Base-by-base conservation (phyloP, 2,797 vertebrate genomes). In the Rhinophrynus dorsalis region DNA sequence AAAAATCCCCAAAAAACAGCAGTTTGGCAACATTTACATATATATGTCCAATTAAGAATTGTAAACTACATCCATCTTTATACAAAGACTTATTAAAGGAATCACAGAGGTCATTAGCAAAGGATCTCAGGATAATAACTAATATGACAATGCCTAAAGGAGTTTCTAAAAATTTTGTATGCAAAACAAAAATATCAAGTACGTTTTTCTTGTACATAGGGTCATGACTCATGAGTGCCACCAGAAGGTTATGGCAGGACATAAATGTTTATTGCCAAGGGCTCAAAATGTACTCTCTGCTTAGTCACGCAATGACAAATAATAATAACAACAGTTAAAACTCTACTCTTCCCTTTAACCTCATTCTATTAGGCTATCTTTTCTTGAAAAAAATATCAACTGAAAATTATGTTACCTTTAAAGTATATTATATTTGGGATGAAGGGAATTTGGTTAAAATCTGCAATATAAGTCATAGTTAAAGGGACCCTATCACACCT, bases 61-160 rank as follows among this genome's bases (percentile, higher is more conserved):
- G 2, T 44, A 73, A 68, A 62, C 13, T 5, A 37, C 20, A 27
- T 4, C 13, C 42, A 12, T 27, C 21, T 47, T 57, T 21, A 18
- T 71, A 29, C 2, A 58, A 8, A 72, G 7, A 50, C 45, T 26
- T 26, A 42, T 12, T 50, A 8, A 32, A 65, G 54, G 26, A 57
- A 58, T 50, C 18, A 42, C 6, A 50, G 61, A 72, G 52, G 52
- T 64, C 42, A 65, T 72, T 72, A 65, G 44, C 32, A 40, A 18
- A 58, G 52, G 32, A 50, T 65, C 32, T 18, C 13, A 29, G 38
- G 44, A 65, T 52, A 65, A 58, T 65, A 72, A 72, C 65, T 72
- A 72, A 72, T 50, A 57, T 72, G 68, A 65, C 60, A 72, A 61
- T 26, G 52, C 68, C 68, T 42, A 3, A 10, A 65, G 68, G 60